Evolutionary conservation across 2,797 vertebrate genomes (phyloP), one percentile per base, ranked within the genome.

Genomic region (Gambusia yucatana): DNA sequence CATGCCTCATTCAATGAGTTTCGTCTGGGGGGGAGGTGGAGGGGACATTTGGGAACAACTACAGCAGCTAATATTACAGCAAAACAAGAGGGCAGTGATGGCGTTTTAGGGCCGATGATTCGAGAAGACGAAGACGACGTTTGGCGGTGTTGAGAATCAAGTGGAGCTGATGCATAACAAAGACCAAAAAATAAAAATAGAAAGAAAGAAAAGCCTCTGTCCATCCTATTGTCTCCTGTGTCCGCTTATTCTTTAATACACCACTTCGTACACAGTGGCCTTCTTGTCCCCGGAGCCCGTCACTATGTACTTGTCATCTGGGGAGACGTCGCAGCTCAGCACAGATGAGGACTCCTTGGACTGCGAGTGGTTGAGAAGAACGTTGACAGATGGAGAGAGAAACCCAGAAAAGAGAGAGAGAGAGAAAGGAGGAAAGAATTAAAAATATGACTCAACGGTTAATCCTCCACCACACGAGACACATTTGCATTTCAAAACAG

Each of bases 201-300:
- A 70, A 47, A 57, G 13, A 70, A 75, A 77, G 14, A 57, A 76
- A 77, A 79, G 70, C 75, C 82, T 85, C 50, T 52, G 20, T 52
- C 80, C 39, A n/a, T 83, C 82, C 75, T 84, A 80, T 82, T 81
- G 79, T 84, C 46, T 84, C 67, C 75, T 69, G 44, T 87, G 80
- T 80, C 4, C n/a, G 81, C 82, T 17, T 39, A n/a, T 74, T 33
- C 75, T 83, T 97, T 92, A 97, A 90, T 97, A 97, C 20, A 97
- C 96, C 92, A 97, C 96, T 92, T 97, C 97, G 0, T 97, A 97
- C 86, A 97, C 96, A 0, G 97, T 97, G 81, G 97, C 97, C 87
- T 98, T 97, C 95, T 97, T 97, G 94, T 97, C 97, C 0, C 97
- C 97, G 0, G 97, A 97, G 86, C 97, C 97, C 0, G 97, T 97